A percentile compares a stretch with the other conserved stretches of the same genome.
phyloP scores from a whole-genome alignment of 2,888 invertebrate species.

The Nebria brevicollis region DNA sequence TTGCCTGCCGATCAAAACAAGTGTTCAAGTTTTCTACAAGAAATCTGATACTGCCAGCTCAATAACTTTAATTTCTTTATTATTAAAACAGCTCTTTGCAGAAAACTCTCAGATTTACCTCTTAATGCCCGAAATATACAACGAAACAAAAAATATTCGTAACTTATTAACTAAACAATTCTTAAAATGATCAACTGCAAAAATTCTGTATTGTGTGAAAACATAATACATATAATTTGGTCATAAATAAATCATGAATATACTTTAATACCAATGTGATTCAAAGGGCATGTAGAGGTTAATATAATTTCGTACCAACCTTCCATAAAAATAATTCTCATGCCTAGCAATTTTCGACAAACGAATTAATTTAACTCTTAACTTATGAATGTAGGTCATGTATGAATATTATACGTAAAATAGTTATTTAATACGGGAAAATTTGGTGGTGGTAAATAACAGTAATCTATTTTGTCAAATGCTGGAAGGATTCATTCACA shows the following conservation, averaged over 20 bases:
- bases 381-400: neutral
- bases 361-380: neutral
- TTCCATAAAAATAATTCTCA: neutral
- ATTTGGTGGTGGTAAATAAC: neutral
- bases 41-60: conserved; percentile 32
- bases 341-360: neutral
- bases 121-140: neutral
- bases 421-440: neutral
- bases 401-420: neutral
- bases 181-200: too few relatives aligned
- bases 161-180: too few relatives aligned
- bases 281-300: neutral
- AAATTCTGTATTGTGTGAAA: too few relatives aligned
- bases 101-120: neutral
- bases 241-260: too few relatives aligned
- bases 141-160: neutral
- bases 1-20: conserved; percentile 17
- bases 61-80: conserved; percentile 22
- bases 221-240: too few relatives aligned
- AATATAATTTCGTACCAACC: neutral
- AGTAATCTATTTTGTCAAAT: neutral
- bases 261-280: neutral
- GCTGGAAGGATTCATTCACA: neutral
- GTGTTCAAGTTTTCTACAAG: conserved; percentile 2
- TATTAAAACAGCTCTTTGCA: conserved; percentile 20